Percentiles rank a stretch among this genome's conserved stretches.
Conservation (phyloP, 2,113 vertebrate genomes). For the Engystomops pustulosus region DNA sequence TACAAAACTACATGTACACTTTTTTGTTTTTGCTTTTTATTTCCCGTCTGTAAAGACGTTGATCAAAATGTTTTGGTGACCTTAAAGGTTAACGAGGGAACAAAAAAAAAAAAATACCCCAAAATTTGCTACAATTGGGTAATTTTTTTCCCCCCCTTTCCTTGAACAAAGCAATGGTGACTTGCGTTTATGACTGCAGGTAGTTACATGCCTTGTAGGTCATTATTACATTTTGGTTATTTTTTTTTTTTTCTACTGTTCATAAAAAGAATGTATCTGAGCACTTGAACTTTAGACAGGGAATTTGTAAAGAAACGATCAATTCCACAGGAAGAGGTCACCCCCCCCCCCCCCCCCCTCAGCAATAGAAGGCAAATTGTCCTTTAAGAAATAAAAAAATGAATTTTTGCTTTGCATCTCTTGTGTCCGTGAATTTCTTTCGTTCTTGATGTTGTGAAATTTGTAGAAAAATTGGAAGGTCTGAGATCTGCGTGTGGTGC, state of each 20-base stretch:
- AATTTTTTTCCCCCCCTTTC: slow-evolving; percentile 66
- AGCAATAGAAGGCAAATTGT: slow-evolving; percentile 71
- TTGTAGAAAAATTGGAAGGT: no score
- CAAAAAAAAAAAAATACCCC: slow-evolving; percentile 58
- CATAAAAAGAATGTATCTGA: slow-evolving; percentile 73
- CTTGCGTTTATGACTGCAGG: slow-evolving; percentile 65
- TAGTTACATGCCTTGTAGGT: slow-evolving; percentile 66
- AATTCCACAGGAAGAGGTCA: slow-evolving; percentile 69
- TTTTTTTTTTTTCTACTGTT: slow-evolving; percentile 63
- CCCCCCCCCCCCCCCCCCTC: no score
- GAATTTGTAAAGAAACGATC: slow-evolving; percentile 71
- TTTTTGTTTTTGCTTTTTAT: not conserved
- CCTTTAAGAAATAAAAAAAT: slow-evolving; percentile 73
- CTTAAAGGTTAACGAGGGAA: slow-evolving; percentile 67
- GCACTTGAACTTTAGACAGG: slow-evolving; percentile 71
- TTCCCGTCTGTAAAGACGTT: slow-evolving; percentile 21
- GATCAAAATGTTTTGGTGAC: slow-evolving; percentile 69
- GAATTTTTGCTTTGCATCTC: slow-evolving; percentile 67
- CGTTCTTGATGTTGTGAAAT: no score
- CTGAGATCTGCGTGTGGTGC: no score
- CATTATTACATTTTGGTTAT: slow-evolving; percentile 59
- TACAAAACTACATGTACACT: slow-evolving; percentile 66
- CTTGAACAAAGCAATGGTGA: slow-evolving; percentile 65
- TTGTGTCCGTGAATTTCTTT: slow-evolving; percentile 23
- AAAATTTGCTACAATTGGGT: slow-evolving; percentile 72